Evolutionary conservation across 2,113 vertebrate genomes (phyloP).

Genomic region (Equus przewalskii): DNA sequence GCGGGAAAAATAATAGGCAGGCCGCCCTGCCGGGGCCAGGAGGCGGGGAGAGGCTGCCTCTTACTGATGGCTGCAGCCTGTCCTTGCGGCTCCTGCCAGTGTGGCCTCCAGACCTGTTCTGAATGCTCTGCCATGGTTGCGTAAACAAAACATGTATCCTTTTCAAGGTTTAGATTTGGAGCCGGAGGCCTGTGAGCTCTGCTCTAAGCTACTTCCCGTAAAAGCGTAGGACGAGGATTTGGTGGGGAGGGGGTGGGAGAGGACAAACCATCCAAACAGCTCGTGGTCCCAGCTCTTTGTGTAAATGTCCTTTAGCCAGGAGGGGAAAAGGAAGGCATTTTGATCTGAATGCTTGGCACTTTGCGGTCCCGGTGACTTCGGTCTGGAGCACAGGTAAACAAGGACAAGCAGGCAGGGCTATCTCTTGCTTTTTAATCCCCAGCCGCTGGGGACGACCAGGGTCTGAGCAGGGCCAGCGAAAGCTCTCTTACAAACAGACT

Average conservation of each 20-base stretch:
- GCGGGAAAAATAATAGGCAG: neutral
- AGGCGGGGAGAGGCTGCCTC: neutral
- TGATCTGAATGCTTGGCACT: neutral
- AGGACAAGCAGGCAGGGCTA: neutral
- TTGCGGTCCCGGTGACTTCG: neutral
- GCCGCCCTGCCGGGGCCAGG: neutral
- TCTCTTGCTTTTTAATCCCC: neutral
- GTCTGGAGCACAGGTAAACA: neutral
- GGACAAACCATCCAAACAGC: neutral
- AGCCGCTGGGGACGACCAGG: neutral
- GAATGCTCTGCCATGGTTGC: neutral
- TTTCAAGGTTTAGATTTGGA: neutral
- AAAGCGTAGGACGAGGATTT: accelerated
- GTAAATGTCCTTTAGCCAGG: neutral
- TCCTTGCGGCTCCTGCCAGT: neutral
- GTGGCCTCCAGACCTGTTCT: neutral
- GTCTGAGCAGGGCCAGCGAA: neutral
- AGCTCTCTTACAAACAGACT: neutral
- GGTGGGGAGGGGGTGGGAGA: too few relatives aligned
- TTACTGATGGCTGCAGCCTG: neutral
- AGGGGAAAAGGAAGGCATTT: neutral
- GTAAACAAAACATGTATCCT: neutral
- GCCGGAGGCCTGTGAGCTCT: neutral
- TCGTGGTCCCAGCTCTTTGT: too few relatives aligned
- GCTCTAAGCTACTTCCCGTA: neutral